These are phyloP conservation scores for Bombylius discolor DNA, from an alignment of 2,888 invertebrate genomes.

Conservation along the genomic window DNA sequence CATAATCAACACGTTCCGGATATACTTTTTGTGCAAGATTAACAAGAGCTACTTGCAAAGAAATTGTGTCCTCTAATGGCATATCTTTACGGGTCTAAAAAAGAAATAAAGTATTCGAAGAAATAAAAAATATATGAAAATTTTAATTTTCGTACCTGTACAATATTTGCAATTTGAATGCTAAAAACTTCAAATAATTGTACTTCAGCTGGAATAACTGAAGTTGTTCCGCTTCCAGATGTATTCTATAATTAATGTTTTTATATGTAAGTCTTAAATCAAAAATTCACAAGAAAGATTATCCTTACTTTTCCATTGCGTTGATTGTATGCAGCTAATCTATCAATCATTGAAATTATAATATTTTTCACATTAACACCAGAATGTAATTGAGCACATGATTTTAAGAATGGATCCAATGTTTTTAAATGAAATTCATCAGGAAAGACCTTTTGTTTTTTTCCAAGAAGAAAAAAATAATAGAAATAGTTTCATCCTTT, in stretches of 20 bases:
- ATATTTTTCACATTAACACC: conserved; percentile 98
- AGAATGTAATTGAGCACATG: conserved; percentile 90
- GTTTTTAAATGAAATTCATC: conserved; percentile 98
- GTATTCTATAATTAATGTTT: conserved; percentile 14
- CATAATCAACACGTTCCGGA: conserved; percentile 85
- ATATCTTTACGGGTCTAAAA: conserved; percentile 79
- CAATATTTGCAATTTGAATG: conserved; percentile 90
- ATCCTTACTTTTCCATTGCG: conserved; percentile 44
- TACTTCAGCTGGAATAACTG: conserved; percentile 69
- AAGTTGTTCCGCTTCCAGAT: conserved; percentile 37
- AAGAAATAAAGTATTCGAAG: conserved; percentile 9
- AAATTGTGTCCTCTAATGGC: conserved; percentile 90
- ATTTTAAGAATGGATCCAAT: conserved; percentile 85
- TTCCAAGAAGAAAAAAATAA: background rate
- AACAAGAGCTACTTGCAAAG: conserved; percentile 86
- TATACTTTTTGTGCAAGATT: conserved; percentile 95
- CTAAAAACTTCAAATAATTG: conserved; percentile 97
- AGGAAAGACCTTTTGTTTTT: conserved; percentile 66
- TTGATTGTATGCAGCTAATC: conserved; percentile 73
- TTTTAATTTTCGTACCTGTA: conserved; percentile 47
- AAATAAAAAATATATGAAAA: background rate
- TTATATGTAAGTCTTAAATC: too few species aligned
- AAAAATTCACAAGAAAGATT: background rate
- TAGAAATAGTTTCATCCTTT: conserved; percentile 8
- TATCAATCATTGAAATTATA: conserved; percentile 90